These are phyloP conservation scores for Hafferia zeledoni DNA, from an alignment of 2,797 vertebrate species.

Conservation along the genomic window DNA sequence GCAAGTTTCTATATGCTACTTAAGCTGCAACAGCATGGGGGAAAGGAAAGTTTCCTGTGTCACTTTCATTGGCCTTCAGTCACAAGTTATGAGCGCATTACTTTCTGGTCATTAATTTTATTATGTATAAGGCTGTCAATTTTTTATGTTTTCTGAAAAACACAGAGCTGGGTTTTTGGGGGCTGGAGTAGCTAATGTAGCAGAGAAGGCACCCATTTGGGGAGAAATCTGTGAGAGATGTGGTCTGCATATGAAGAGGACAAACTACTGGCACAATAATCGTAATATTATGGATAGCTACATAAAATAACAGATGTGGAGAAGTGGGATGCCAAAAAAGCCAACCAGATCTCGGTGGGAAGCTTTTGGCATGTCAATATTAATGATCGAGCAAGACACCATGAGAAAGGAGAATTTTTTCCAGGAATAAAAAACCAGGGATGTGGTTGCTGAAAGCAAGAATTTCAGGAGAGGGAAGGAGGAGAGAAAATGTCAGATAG, in stretches of 20 bases:
- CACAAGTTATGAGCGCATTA: not conserved
- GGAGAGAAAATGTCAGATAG: constrained; percentile 21
- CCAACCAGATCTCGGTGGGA: constrained; percentile 55
- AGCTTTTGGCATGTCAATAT: constrained; percentile 60
- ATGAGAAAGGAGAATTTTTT: constrained; percentile 49
- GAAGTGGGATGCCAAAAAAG: constrained; percentile 50
- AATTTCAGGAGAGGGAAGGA: constrained; percentile 16
- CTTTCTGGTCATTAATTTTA: constrained; percentile 8
- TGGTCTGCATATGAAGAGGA: constrained; percentile 21
- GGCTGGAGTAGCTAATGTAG: not conserved
- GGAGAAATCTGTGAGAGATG: constrained; percentile 26
- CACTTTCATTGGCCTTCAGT: not conserved
- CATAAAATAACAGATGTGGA: constrained; percentile 70
- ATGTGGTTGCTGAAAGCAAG: constrained; percentile 50
- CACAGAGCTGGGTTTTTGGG: not conserved
- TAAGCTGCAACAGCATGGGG: not conserved
- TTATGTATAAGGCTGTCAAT: not conserved
- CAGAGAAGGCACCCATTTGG: not conserved
- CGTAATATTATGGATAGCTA: constrained; percentile 24
- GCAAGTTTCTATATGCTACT: not conserved
- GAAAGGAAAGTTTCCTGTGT: not conserved
- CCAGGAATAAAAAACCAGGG: constrained; percentile 51
- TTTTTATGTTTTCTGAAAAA: constrained; percentile 1
- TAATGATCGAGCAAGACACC: constrained; percentile 37
- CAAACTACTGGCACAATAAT: constrained; percentile 61